A percentile compares a stretch with the other conserved stretches of the same genome.
Conservation (phyloP, 2,888 invertebrate species). For the Parnassius glacialis region DNA sequence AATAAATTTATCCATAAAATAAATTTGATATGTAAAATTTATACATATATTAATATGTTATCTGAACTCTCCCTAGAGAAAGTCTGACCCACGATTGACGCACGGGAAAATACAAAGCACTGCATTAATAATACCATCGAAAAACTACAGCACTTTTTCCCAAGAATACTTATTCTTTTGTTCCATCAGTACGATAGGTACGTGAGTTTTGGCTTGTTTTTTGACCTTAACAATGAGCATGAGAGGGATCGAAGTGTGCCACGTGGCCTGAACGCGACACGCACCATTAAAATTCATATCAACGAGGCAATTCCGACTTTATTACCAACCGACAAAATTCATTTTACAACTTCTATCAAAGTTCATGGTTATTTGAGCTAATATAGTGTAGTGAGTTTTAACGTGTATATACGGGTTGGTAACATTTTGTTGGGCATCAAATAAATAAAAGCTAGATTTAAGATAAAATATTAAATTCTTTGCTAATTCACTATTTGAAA, state of each 20-base stretch:
- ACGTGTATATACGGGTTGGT: conserved; percentile 5
- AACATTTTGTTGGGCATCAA: conserved; percentile 5
- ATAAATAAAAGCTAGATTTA: background rate
- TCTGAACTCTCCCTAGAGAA: conserved; percentile 18
- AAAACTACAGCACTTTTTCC: conserved; percentile 49
- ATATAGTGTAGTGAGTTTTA: conserved; percentile 13
- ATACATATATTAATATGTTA: background rate
- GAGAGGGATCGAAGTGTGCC: conserved; percentile 51
- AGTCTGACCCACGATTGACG: conserved; percentile 27
- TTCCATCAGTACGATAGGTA: conserved; percentile 52
- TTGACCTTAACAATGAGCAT: conserved; percentile 64
- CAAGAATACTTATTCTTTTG: conserved; percentile 56
- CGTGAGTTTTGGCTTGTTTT: conserved; percentile 70
- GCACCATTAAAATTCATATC: conserved; percentile 23
- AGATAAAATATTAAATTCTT: no score
- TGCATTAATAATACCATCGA: conserved; percentile 51
- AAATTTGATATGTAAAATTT: background rate
- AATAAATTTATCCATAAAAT: no score
- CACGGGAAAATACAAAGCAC: conserved; percentile 50
- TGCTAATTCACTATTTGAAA: no score
- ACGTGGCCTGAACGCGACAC: conserved; percentile 53
- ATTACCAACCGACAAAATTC: background rate
- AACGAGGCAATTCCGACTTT: conserved; percentile 12
- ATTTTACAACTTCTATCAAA: conserved; percentile 6
- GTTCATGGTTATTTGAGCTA: conserved; percentile 14